Evolutionary conservation across 2,888 invertebrate genomes (phyloP), one percentile per base, ranked within the genome.

Genomic region (Trichogramma evanescens): DNA sequence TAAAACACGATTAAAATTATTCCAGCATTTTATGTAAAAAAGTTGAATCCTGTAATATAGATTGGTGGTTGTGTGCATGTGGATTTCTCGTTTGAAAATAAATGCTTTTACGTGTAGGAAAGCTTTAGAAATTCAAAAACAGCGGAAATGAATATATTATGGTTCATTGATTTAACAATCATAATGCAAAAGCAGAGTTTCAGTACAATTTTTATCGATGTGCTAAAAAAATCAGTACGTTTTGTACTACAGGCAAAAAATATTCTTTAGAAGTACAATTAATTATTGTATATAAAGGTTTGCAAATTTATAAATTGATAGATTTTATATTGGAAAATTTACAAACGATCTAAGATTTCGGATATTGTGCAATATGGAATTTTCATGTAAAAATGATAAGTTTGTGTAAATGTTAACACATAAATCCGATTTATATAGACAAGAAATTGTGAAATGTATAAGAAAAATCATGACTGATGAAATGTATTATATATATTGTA

Each of bases 331-430:
- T 45, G 43, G 42, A 9, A 42, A 53, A 26, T 50, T 46, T 52
- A 13, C 38, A 54, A 62, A 54, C 48, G 59, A 63, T 46, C 59
- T 58, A 60, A 60, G 41, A 49, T 50, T 50, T 44, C 49, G 53
- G 57, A 60, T 50, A 62, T 57, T 69, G 66, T 69, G 67, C 66
- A 69, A 68, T 63, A 68, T 65, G 64, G 67, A 69, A 68, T 70
- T 72, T 73, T 68, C 68, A 70, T 66, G 63, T 62, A 65, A 57
- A 66, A 63, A 52, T 45, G 53, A 26, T 26, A 26, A 26, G 26
- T 13, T 58, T 66, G 38, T 9, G 7, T 48, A 48, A 48, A 9
- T 13, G 56, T 54, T 56, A 61, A 10, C 40, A 45, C 43, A 56
- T 63, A 64, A 59, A 3, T 46, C 50, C 58, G 43, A 40, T 56